Evolutionary conservation across 2,797 vertebrate species (phyloP), one percentile per base, ranked within the genome.

Genomic region (Enteromius trimaculatus): DNA sequence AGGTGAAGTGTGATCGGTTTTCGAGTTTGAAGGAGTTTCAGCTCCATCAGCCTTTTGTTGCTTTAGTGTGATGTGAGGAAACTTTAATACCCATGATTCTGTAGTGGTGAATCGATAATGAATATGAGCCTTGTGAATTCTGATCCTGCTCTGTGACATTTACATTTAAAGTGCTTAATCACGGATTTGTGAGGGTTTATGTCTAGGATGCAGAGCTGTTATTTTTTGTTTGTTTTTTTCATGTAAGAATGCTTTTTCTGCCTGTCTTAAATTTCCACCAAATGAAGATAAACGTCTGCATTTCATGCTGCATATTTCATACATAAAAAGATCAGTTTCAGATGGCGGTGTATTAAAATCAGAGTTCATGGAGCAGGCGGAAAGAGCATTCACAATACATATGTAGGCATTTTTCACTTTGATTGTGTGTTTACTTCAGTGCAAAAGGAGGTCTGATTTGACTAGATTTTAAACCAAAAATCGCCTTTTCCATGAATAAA

Each of bases 311-410:
- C 58, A 64, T 71, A 53, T 82, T 81, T 82, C 47, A 82, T 66
- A 29, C 71, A 75, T 81, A 66, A 75, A 81, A 82, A 75, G 10
- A 82, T 82, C n/a, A 29, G 60, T 75, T 53, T 82, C 60, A 66
- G 60, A 39, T 72, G 58, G 71, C 3, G 7, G 21, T 29, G 21
- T 65, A 82, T 82, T 65, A 29, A 75, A 75, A 75, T 82, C 60
- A 53, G 70, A 81, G 39, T 72, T 72, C 21, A 23, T 29, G 13
- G 29, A 72, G 39, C 19, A 69, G 47, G 39, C 14, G 16, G n/a
- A 26, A 49, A 29, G 13, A 69, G 53, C 31, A 8, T 81, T 72
- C n/a, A 3, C 44, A 49, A 64, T 47, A 81, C 29, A 21, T 29
- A 60, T 80, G 23, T 47, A 71, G 39, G 5, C 68, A 29, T 72